Evolutionary conservation across 2,888 invertebrate genomes (phyloP), one percentile per base, ranked within the genome.

Genomic region (Monoplex corrugatus): DNA sequence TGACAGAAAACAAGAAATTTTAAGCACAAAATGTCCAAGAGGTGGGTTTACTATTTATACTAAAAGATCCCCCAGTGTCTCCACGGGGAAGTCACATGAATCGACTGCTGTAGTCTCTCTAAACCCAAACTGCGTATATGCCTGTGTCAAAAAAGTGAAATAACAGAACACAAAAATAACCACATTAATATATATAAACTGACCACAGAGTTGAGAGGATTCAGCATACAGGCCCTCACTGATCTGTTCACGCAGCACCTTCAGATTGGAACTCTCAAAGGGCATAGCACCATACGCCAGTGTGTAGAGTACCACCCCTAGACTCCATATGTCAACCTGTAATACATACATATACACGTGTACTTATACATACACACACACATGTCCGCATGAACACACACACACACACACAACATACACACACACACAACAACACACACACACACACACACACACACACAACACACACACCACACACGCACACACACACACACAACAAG

Each of bases 281-380:
- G 97, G 99, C 99, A 99, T 99, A 92, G 99, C 99, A 93, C 99
- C 99, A 96, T 99, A 99, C 92, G 99, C 99, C 95, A 99, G 97
- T 84, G 99, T 99, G 96, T 99, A 99, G 19, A 99, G 97, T 85
- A 99, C 97, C 86, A 99, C 99, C 89, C 99, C 99, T 91, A 99
- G 96, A 43, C 99, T 99, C 99, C 97, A 97, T 92, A 96, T 97
- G 93, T 97, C 97, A 45, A 97, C 97, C 96, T 96, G 92, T 1
- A 32, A 72, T 72, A n/a, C 32, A 72, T 28, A 57, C 57, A 57
- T 16, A 93, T 16, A 85, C 57, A 89, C 23, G 13, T 19, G n/a
- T n/a, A 40, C 19, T 82, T 80, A 80, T 40, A 50, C 19, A 50
- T 50, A 50, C 57, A 57, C 57, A 57, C 19, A 93, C 35, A 85